Evolutionary conservation across 1,140 invertebrate species (phyloP).

Genomic region (Aphelenchoides avenae): DNA sequence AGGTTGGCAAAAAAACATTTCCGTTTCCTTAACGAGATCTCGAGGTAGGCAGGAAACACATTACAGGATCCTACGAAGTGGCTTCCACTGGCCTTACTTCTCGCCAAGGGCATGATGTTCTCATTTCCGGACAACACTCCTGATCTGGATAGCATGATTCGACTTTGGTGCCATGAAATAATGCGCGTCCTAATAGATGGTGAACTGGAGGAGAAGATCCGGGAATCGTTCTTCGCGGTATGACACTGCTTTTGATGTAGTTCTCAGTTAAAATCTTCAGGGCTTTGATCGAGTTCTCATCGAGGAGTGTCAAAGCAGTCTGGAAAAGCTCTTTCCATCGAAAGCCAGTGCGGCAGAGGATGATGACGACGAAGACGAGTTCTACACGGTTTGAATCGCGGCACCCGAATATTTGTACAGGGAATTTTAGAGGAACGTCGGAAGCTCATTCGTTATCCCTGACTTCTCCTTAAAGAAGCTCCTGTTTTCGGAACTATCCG

Average conservation of each 20-base stretch:
- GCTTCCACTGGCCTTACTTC: slow-evolving; percentile 11
- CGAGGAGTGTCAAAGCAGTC: slow-evolving; percentile 19
- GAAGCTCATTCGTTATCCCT: neutral
- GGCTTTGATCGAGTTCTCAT: slow-evolving; percentile 18
- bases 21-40: neutral
- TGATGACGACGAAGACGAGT: slow-evolving; percentile 1
- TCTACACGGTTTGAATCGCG: neutral
- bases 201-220: slow-evolving; percentile 13
- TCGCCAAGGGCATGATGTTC: slow-evolving; percentile 30
- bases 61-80: slow-evolving; percentile 4
- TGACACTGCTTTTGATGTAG: neutral
- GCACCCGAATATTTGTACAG: too few relatives aligned
- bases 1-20: slow-evolving; percentile 3
- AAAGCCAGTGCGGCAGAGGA: slow-evolving; percentile 19
- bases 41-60: too few relatives aligned
- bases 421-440: slow-evolving; percentile 28
- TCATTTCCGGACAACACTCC: slow-evolving; percentile 33
- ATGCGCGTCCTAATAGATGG: slow-evolving; percentile 20
- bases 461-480: slow-evolving; percentile 28
- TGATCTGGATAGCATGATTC: slow-evolving; percentile 23
- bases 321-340: slow-evolving; percentile 30
- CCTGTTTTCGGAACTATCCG: slow-evolving; percentile 29
- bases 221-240: slow-evolving; percentile 15
- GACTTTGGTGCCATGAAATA: slow-evolving; percentile 31
- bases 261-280: slow-evolving; percentile 12